Evolutionary conservation across 1,140 invertebrate species (phyloP).

Genomic region (Phocides pigmalion): DNA sequence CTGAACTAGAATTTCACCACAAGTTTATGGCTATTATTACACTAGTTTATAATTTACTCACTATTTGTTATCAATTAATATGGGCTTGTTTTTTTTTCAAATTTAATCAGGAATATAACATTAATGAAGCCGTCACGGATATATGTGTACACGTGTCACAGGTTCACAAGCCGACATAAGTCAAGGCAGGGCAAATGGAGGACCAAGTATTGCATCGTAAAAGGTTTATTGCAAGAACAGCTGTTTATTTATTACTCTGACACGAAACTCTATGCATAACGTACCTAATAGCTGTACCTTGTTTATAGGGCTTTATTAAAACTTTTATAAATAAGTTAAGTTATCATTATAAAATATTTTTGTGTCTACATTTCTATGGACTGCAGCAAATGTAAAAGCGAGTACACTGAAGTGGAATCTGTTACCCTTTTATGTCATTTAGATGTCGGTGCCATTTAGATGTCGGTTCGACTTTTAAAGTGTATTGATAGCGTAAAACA

Average conservation of each 20-base stretch:
- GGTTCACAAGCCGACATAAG: slow-evolving; percentile 16
- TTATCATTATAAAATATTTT: too few relatives aligned
- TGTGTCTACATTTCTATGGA: too few relatives aligned
- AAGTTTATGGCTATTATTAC: too few relatives aligned
- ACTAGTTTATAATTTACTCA: too few relatives aligned
- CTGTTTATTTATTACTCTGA: slow-evolving; percentile 51
- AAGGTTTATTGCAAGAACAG: slow-evolving; percentile 48
- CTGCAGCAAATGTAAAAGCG: too few relatives aligned
- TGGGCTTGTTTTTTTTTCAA: background rate
- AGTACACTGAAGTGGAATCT: too few relatives aligned
- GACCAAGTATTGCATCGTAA: slow-evolving; percentile 43
- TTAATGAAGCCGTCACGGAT: background rate
- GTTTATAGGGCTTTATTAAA: background rate
- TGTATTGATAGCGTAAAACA: too few relatives aligned
- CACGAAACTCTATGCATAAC: slow-evolving; percentile 27
- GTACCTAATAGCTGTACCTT: slow-evolving; percentile 5
- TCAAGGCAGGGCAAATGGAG: slow-evolving; percentile 22
- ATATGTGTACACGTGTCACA: background rate
- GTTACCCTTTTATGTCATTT: too few relatives aligned
- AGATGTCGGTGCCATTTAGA: too few relatives aligned
- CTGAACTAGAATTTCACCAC: too few relatives aligned
- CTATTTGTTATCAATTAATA: too few relatives aligned
- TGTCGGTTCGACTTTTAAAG: too few relatives aligned
- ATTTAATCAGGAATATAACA: background rate
- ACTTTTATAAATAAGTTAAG: background rate